Evolutionary conservation across 2,888 invertebrate species (phyloP).

Genomic region (Scaptodrosophila latifasciaeformis): DNA sequence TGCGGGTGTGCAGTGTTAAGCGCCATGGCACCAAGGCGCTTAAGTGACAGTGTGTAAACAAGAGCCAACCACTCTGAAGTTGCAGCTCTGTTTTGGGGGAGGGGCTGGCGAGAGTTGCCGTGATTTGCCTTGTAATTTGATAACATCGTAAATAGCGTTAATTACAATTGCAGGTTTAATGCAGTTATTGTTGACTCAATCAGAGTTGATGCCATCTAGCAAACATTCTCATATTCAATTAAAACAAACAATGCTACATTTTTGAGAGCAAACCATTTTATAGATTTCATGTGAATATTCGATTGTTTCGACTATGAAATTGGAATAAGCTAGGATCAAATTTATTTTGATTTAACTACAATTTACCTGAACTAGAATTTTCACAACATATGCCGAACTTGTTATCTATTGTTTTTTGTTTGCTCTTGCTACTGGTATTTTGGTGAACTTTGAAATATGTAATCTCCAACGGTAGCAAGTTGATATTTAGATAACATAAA

Average conservation of each 20-base stretch:
- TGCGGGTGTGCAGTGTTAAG: constrained; percentile 31
- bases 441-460: not conserved
- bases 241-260: no score
- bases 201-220: constrained; percentile 25
- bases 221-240: no score
- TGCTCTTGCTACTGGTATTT: not conserved
- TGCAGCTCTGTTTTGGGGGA: constrained; percentile 16
- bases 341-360: no score
- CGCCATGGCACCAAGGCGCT: constrained; percentile 53
- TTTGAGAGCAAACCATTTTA: no score
- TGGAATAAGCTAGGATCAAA: no score
- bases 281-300: no score
- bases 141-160: constrained; percentile 59
- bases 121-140: constrained; percentile 47
- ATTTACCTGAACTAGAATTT: no score
- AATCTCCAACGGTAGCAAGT: constrained; percentile 3
- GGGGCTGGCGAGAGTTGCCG: constrained; percentile 7
- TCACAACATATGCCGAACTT: no score
- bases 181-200: constrained; percentile 51
- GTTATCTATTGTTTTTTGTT: not conserved
- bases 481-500: constrained; percentile 25
- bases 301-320: no score
- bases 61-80: constrained; percentile 28
- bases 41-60: constrained; percentile 58
- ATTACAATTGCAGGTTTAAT: constrained; percentile 63